Evolutionary conservation across 2,113 vertebrate genomes (phyloP).

Genomic region (Thalassoma bifasciatum): DNA sequence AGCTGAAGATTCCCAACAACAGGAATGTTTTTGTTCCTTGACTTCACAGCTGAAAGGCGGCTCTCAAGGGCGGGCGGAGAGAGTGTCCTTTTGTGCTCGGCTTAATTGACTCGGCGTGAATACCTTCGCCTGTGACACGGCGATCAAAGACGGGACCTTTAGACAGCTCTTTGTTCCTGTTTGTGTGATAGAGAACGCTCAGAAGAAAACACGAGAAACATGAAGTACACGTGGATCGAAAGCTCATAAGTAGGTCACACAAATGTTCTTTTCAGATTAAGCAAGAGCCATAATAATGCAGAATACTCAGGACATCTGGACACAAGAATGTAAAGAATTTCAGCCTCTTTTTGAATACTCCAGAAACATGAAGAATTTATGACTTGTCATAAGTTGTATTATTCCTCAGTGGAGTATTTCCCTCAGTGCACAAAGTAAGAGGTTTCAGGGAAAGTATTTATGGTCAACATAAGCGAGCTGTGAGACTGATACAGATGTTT

Average conservation of each 20-base stretch:
- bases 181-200: constrained; percentile 35
- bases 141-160: constrained; percentile 32
- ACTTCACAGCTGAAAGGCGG: constrained; percentile 47
- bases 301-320: constrained; percentile 70
- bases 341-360: constrained; percentile 43
- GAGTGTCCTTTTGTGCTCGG: constrained; percentile 42
- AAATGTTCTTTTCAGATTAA: constrained; percentile 66
- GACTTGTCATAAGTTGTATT: constrained; percentile 36
- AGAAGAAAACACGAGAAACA: constrained; percentile 37
- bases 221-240: constrained; percentile 50
- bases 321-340: constrained; percentile 61
- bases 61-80: constrained; percentile 47
- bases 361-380: constrained; percentile 53
- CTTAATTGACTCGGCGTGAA: constrained; percentile 29
- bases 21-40: constrained; percentile 39
- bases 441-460: constrained; percentile 27
- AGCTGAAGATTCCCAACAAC: background rate
- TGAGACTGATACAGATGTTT: constrained; percentile 33
- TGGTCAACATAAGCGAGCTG: constrained; percentile 26
- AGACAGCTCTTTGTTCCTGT: background rate
- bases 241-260: constrained; percentile 70
- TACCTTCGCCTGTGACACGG: constrained; percentile 11
- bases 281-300: constrained; percentile 58
- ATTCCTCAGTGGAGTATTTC: constrained; percentile 56
- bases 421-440: constrained; percentile 32